Evolutionary conservation across 1,140 invertebrate species (phyloP).

Genomic region (Heliothis subflexa): DNA sequence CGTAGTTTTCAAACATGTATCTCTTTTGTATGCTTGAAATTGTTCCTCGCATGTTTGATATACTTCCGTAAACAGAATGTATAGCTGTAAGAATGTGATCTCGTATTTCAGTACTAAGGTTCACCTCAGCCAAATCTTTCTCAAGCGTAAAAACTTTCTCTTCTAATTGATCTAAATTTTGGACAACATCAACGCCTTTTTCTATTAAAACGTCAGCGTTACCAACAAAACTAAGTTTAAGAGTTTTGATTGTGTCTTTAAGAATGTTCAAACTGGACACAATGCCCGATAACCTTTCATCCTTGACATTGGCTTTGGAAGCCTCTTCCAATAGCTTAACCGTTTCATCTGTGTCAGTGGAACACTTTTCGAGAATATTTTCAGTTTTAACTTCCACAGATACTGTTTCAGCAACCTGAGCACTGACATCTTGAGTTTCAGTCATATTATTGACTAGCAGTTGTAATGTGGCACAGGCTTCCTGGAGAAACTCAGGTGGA

Average conservation of each 20-base stretch:
- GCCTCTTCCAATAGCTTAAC: slow-evolving; percentile 70
- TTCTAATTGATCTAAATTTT: slow-evolving; percentile 71
- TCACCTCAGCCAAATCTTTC: slow-evolving; percentile 62
- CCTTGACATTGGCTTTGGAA: slow-evolving; percentile 54
- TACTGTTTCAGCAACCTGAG: slow-evolving; percentile 49
- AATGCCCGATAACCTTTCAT: slow-evolving; percentile 58
- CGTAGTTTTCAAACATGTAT: slow-evolving; percentile 80
- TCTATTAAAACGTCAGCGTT: slow-evolving; percentile 70
- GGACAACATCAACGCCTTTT: slow-evolving; percentile 69
- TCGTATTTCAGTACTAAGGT: slow-evolving; percentile 54
- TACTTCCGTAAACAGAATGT: slow-evolving; percentile 74
- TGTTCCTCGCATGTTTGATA: slow-evolving; percentile 80
- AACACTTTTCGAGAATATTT: slow-evolving; percentile 68
- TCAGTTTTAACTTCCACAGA: slow-evolving; percentile 49
- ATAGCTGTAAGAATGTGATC: slow-evolving; percentile 72
- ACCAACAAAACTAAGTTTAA: slow-evolving; percentile 61
- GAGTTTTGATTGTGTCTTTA: slow-evolving; percentile 67
- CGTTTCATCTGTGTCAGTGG: slow-evolving; percentile 65
- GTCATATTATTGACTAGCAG: slow-evolving; percentile 69
- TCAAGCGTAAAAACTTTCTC: slow-evolving; percentile 76
- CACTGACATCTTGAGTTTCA: slow-evolving; percentile 55
- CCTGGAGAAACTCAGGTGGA: slow-evolving; percentile 71
- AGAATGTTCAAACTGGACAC: slow-evolving; percentile 63
- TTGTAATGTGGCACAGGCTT: slow-evolving; percentile 74
- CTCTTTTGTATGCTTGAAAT: slow-evolving; percentile 77